These are phyloP conservation scores for Paradoxurus hermaphroditus DNA, from an alignment of 2,113 vertebrate species.

Conservation along the genomic window DNA sequence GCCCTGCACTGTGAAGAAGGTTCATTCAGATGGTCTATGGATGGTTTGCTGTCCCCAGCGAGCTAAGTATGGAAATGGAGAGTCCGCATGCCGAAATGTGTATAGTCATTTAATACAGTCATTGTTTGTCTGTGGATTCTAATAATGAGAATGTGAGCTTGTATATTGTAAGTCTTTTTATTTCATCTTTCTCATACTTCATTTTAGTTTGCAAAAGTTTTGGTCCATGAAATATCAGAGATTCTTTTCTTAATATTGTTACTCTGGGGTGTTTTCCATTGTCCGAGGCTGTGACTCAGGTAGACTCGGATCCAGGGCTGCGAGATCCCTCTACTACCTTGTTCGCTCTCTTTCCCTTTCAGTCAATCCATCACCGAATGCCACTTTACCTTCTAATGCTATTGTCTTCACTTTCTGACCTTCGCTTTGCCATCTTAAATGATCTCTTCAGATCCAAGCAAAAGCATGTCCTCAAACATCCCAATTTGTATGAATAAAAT, in stretches of 20 bases:
- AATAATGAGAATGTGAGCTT: neutral
- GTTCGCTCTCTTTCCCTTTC: fast-evolving
- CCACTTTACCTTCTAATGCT: fast-evolving
- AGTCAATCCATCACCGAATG: neutral
- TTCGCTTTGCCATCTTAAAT: neutral
- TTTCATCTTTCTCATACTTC: neutral
- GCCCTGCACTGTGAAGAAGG: fast-evolving
- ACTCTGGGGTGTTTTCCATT: fast-evolving
- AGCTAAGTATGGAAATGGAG: no score
- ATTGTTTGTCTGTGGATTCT: neutral
- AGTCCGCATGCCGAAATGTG: neutral
- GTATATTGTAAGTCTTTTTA: neutral
- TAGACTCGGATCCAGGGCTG: fast-evolving
- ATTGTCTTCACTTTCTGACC: neutral
- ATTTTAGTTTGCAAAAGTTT: neutral
- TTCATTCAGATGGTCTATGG: no score
- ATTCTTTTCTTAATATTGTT: no score
- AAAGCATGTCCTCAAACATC: neutral
- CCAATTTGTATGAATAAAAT: neutral
- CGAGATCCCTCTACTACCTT: fast-evolving
- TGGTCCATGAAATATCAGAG: neutral
- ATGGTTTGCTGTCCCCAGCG: neutral
- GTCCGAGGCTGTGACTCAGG: neutral
- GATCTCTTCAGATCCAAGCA: neutral
- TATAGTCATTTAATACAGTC: fast-evolving